Percentiles rank a stretch among this genome's conserved stretches.
Evolutionary conservation across 2,113 vertebrate genomes (phyloP).

Genomic region (Steatornis caripensis): DNA sequence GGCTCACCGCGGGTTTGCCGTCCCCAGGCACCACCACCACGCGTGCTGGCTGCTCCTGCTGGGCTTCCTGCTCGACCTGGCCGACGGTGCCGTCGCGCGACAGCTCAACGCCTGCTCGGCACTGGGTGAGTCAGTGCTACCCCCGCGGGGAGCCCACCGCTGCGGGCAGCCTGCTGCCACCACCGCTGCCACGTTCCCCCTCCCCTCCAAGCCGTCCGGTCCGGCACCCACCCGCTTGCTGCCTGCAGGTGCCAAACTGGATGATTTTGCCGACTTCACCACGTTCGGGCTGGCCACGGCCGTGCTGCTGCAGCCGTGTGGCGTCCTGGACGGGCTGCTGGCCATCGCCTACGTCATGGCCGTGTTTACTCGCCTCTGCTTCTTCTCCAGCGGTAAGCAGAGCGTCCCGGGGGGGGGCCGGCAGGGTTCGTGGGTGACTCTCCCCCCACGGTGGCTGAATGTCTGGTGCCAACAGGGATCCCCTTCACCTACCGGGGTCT

Average conservation of each 20-base stretch:
- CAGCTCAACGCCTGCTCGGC: conserved; percentile 83
- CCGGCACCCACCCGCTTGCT: too few species aligned
- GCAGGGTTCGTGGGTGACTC: rapidly evolving
- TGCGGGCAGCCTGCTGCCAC: too few species aligned
- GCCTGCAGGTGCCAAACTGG: conserved; percentile 83
- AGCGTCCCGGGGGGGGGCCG: rapidly evolving
- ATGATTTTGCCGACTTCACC: conserved; percentile 91
- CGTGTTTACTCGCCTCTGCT: conserved; percentile 85
- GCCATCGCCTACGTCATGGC: conserved; percentile 83
- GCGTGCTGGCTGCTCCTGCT: conserved; percentile 90
- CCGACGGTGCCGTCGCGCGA: conserved; percentile 84
- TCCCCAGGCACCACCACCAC: conserved; percentile 78
- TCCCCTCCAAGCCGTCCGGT: too few species aligned
- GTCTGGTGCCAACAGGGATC: conserved; percentile 62
- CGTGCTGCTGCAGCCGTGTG: conserved; percentile 77
- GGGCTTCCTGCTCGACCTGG: conserved; percentile 88
- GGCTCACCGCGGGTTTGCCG: too few species aligned
- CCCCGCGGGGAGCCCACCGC: rapidly evolving
- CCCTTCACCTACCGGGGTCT: conserved; percentile 88
- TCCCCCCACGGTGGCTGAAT: background rate
- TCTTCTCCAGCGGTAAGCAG: conserved; percentile 81
- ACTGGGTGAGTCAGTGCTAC: conserved; percentile 81
- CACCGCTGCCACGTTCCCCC: too few species aligned
- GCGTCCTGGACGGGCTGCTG: conserved; percentile 79
- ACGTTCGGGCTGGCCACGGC: conserved; percentile 89